Evolutionary conservation across 2,888 invertebrate genomes (phyloP), one percentile per base, ranked within the genome.

Genomic region (Cacoxenus indagator): DNA sequence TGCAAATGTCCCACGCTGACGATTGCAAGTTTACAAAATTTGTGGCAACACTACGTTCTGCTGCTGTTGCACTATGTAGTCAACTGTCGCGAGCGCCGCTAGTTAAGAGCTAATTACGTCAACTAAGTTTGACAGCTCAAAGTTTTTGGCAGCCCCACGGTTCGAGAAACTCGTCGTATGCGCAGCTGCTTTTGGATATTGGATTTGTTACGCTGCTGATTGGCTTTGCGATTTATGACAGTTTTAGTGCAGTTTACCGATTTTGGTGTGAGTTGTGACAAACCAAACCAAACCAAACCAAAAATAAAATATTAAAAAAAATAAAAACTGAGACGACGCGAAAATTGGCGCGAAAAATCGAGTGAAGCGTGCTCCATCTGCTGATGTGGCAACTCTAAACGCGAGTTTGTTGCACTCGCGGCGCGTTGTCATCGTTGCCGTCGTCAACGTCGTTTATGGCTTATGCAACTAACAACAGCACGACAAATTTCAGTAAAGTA

Each of bases 1-100:
- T 51, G 76, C 75, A 82, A 79, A 79, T 79, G 83, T 78, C 79
- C 76, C 70, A 78, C 70, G 71, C 71, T 83, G 80, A 81, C 80
- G 83, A 82, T 83, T 80, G 80, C 80, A 80, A 83, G 83, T 80
- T 83, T 82, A 81, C 82, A 80, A 77, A 65, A 54, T 6, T 37
- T 37, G 37, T 70, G 70, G 69, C 73, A 59, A 70, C 57, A 17
- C 4, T n/a, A 4, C 2, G 4, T 48, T 17, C 4, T n/a, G 17
- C 1, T 17, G 8, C 19, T 17, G 51, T 51, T 51, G 48, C 48
- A 11, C 5, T 17, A 19, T 19, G 24, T 51, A 22, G 22, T 51
- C 22, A 54, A 31, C 62, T 75, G 55, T 75, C 73, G 68, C 14
- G 45, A 45, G 22, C 8, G 19, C 45, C 51, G 29, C 66, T 46